phyloP scores from a whole-genome alignment of 2,797 vertebrate species.

The Arremon brunneinucha region DNA sequence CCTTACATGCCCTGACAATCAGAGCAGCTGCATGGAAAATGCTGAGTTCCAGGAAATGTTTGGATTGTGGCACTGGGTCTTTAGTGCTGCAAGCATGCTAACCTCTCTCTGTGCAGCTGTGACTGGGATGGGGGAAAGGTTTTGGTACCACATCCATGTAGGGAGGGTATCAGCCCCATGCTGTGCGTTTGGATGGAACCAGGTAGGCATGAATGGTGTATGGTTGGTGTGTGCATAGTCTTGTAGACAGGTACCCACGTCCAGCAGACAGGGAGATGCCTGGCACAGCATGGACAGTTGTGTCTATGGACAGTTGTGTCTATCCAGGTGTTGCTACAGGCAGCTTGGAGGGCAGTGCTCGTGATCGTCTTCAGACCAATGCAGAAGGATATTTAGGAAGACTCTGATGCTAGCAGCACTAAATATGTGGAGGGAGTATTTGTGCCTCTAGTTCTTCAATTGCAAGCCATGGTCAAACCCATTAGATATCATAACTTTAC shows the following conservation, averaged over 20 bases:
- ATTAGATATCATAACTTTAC: neutral
- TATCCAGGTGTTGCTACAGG: neutral
- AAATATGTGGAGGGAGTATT: neutral
- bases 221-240: neutral
- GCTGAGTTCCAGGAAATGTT: neutral
- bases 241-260: neutral
- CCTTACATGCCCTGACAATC: neutral
- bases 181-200: neutral
- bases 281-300: accelerated
- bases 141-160: neutral
- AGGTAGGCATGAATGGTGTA: neutral
- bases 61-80: neutral
- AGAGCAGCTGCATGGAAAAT: neutral
- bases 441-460: neutral
- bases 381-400: neutral
- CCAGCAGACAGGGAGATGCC: neutral
- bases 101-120: neutral
- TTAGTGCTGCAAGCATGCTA: neutral
- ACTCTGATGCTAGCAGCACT: neutral
- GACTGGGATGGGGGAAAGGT: neutral
- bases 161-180: neutral
- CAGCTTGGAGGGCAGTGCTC: accelerated
- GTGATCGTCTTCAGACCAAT: neutral
- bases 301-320: neutral
- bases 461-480: neutral